phyloP scores from a whole-genome alignment of 1,140 invertebrate species.

The Coenobita brevimanus region DNA sequence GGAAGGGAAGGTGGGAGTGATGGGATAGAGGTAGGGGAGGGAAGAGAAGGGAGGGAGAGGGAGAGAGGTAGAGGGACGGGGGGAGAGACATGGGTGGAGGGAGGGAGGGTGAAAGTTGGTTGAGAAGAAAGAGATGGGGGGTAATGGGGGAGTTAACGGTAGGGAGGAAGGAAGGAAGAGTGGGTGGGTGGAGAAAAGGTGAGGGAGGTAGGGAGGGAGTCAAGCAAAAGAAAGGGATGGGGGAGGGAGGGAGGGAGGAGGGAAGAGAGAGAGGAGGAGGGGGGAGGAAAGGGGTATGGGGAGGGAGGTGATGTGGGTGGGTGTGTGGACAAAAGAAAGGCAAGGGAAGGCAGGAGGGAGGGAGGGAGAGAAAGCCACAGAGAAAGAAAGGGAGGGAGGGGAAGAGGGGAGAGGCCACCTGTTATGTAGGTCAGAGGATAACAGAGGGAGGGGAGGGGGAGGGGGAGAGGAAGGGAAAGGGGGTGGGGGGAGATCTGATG shows the following conservation, averaged over 20 bases:
- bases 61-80: no score
- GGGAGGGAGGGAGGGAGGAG: neutral
- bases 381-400: neutral
- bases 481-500: neutral
- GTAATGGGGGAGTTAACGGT: neutral
- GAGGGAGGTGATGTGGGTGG: no score
- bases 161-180: neutral
- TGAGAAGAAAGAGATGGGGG: neutral
- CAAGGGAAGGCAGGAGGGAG: neutral
- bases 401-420: neutral
- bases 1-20: neutral
- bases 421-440: neutral
- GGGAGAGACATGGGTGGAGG: neutral
- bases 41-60: no score
- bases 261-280: neutral
- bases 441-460: neutral
- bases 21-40: no score
- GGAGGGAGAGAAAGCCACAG: no score
- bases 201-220: neutral
- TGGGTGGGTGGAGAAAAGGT: neutral
- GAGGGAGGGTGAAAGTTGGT: neutral
- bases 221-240: neutral
- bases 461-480: neutral
- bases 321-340: no score
- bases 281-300: neutral